phyloP scores from a whole-genome alignment of 2,113 vertebrate species.

The Galbula dea region DNA sequence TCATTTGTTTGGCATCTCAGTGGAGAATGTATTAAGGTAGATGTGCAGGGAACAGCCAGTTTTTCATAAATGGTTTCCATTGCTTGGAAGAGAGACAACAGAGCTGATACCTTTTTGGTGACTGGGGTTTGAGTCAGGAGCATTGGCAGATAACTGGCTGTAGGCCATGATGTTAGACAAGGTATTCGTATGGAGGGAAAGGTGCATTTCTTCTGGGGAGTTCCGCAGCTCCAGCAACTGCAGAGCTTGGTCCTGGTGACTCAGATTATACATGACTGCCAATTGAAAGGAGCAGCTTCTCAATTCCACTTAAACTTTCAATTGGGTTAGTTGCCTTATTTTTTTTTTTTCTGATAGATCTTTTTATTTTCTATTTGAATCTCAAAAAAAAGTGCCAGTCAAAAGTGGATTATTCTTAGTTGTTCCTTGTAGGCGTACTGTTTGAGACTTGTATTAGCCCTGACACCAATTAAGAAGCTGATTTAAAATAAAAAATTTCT shows the following conservation, averaged over 20 bases:
- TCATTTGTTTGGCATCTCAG: not conserved
- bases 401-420: not conserved
- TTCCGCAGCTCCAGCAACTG: not conserved
- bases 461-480: not conserved
- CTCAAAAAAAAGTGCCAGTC: not conserved
- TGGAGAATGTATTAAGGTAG: accelerated
- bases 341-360: not conserved
- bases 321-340: not conserved
- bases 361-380: not conserved
- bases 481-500: not conserved
- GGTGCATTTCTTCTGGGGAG: not conserved
- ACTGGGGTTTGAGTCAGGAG: not conserved
- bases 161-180: accelerated
- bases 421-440: not conserved
- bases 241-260: not conserved
- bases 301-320: not conserved
- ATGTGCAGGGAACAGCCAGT: accelerated
- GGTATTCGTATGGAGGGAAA: accelerated
- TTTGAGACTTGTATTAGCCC: not conserved
- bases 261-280: not conserved
- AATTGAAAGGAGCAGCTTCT: not conserved
- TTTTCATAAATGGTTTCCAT: not conserved
- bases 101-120: not conserved
- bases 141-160: not conserved
- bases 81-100: not conserved